These are phyloP conservation scores for Hemicordylus capensis DNA, from an alignment of 2,113 vertebrate genomes.

Conservation along the genomic window DNA sequence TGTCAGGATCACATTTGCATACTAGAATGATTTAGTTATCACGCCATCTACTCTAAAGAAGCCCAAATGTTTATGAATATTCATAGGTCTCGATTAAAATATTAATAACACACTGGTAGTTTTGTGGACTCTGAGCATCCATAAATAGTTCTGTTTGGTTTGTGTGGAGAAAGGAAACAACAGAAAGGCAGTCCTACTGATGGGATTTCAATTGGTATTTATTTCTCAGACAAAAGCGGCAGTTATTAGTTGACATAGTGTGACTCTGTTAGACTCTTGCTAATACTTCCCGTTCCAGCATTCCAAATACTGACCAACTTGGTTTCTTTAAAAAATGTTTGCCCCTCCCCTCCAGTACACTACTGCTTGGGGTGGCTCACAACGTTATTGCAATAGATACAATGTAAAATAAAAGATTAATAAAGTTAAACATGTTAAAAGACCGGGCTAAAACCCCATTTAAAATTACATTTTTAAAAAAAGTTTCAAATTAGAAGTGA, in stretches of 20 bases:
- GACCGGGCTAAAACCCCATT: too few relatives aligned
- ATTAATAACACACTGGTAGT: conserved; percentile 73
- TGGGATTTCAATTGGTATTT: conserved; percentile 22
- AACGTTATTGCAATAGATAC: too few relatives aligned
- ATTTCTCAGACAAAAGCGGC: conserved; percentile 39
- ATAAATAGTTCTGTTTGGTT: conserved; percentile 69
- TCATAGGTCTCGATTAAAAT: conserved; percentile 76
- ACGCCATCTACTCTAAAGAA: conserved; percentile 66
- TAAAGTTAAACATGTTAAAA: too few relatives aligned
- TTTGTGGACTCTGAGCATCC: conserved; percentile 68
- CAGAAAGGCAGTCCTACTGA: conserved; percentile 30
- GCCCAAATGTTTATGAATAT: conserved; percentile 71
- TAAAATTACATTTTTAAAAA: too few relatives aligned
- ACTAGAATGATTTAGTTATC: conserved; percentile 72
- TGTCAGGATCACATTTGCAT: conserved; percentile 74
- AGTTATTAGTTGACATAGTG: not conserved
- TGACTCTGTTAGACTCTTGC: not conserved
- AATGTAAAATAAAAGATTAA: too few relatives aligned
- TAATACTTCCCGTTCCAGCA: not conserved
- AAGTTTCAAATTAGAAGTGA: too few relatives aligned
- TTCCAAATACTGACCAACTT: too few relatives aligned
- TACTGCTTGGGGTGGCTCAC: too few relatives aligned
- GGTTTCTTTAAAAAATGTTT: too few relatives aligned
- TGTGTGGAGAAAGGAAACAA: conserved; percentile 44
- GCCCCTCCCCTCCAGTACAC: too few relatives aligned